phyloP scores from a whole-genome alignment of 2,797 vertebrate genomes.

The Microctenopoma steveboyesi region DNA sequence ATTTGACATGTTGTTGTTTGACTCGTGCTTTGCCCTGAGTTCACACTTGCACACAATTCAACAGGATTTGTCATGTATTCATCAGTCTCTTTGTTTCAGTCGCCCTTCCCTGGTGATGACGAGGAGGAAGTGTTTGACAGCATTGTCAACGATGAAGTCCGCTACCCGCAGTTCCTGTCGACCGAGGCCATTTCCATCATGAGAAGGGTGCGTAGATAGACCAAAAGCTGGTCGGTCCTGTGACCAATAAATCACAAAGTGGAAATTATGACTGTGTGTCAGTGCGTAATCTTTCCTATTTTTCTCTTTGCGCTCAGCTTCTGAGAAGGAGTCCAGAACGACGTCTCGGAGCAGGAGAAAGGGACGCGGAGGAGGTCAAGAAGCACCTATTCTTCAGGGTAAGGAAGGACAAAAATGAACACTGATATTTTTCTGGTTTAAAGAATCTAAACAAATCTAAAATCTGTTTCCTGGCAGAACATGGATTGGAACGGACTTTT shows the following conservation, averaged over 20 bases:
- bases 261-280: not conserved
- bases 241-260: not conserved
- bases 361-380: slow-evolving; percentile 97
- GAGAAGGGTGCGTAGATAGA: slow-evolving; percentile 88
- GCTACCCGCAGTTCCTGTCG: slow-evolving; percentile 96
- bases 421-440: not conserved
- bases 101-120: slow-evolving; percentile 97
- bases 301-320: slow-evolving; percentile 80
- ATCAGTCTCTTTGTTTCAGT: slow-evolving; percentile 77
- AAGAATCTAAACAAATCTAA: not conserved
- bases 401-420: slow-evolving; percentile 42
- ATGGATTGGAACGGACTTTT: slow-evolving; percentile 94
- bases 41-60: not conserved
- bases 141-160: slow-evolving; percentile 99
- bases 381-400: slow-evolving; percentile 98
- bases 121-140: slow-evolving; percentile 99
- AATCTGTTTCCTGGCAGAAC: slow-evolving; percentile 76
- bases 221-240: not conserved
- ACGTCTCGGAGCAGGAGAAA: slow-evolving; percentile 94
- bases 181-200: slow-evolving; percentile 99
- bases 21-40: not conserved
- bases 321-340: slow-evolving; percentile 95
- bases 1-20: not conserved
- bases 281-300: not conserved
- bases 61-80: not conserved